Evolutionary conservation across 2,797 vertebrate genomes (phyloP), one percentile per base, ranked within the genome.

Genomic region (Pangasius sanitwongsei): DNA sequence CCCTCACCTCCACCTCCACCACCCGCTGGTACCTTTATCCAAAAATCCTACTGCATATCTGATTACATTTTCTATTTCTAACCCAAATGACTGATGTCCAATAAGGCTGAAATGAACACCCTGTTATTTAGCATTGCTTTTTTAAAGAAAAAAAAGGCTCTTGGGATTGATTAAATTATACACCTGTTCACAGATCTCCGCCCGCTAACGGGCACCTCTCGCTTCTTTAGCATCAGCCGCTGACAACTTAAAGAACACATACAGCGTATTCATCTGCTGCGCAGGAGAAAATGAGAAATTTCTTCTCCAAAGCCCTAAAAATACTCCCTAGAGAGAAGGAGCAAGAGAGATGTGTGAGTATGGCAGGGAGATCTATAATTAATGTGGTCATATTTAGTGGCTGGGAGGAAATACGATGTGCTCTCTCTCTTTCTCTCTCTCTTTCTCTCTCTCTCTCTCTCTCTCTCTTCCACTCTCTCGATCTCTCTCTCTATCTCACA

Each of bases 331-430:
- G 75, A 83, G 87, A 89, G 87, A 44, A 13, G 23, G 25, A 31
- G 69, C 16, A 16, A 65, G 53, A 72, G 41, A 82, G 87, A 86
- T 34, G 70, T 83, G 83, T 48, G 83, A 81, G 31, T 87, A 37
- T n/a, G 85, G 91, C 83, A 82, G 84, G 69, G 63, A 91, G 87
- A 91, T 91, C 91, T 89, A 91, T 92, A 92, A 92, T 91, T 90
- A 91, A 92, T 91, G 90, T 84, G 85, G 89, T 91, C 89, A 88
- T 91, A 90, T 90, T 90, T 90, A 91, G 89, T 84, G 86, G 86
- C 75, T 67, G 31, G 48, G 18, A 83, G 70, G 90, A 91, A 90
- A 91, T 91, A 90, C 86, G 86, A 90, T 89, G 90, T 89, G 83
- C 57, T 84, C 77, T 63, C 82, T 88, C 55, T 44, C 50, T 86